Base-by-base conservation (phyloP, 2,113 vertebrate species). In the Tragulus kanchil region DNA sequence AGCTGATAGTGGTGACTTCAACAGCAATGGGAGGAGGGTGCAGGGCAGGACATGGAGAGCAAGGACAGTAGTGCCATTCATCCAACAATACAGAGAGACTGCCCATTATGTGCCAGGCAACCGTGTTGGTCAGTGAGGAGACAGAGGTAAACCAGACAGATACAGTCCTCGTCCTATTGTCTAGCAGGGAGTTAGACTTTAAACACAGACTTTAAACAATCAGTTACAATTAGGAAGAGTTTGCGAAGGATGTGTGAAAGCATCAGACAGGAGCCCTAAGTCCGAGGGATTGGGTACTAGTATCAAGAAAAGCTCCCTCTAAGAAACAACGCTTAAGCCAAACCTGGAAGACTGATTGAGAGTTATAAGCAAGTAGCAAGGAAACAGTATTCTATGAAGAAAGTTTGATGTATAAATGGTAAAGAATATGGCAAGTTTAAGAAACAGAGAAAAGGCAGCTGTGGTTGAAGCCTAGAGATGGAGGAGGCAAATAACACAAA, bases 241-340 rank as follows among this genome's bases (percentile, higher is more conserved):
- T 89, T 78, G 13, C 65, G 88, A 85, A 96, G 42, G 21, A 94
- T 31, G n/a, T 65, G 7, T 61, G 21, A 97, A 95, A 50, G 67
- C 84, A 77, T 52, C 62, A 17, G 14, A 81, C 28, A 56, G 71
- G 13, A 36, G 61, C 3, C 28, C n/a, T 64, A 59, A 56, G 4
- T 28, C 62, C 28, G 52, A 88, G 17, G 62, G 67, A 19, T 1
- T 36, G 16, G 28, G 19, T 79, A n/a, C 52, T 56, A 19, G 31
- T n/a, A 82, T 56, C 48, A 85, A 90, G 65, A 50, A 95, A 96
- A 61, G 16, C 50, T 65, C 45, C 31, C 64, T 56, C 62, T 56
- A 78, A 93, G 52, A 85, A 79, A 16, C 56, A 36, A 23, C 31
- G 83, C 79, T 81, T 77, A 79, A 77, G 54, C 54, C 81, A 64